These are phyloP conservation scores for Exocentrus adspersus DNA, from an alignment of 2,888 invertebrate species.

Conservation along the genomic window DNA sequence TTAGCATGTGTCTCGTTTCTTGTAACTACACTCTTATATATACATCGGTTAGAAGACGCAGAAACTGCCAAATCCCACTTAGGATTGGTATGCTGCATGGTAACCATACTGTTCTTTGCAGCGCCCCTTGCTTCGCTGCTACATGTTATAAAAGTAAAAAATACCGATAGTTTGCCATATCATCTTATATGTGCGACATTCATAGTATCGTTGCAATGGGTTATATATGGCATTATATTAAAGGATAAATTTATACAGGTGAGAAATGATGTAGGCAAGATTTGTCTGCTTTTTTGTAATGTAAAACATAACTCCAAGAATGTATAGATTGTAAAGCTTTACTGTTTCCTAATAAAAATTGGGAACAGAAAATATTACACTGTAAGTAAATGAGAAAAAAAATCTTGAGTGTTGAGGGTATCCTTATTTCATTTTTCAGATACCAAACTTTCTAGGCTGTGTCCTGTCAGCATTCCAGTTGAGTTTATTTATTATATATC, in stretches of 20 bases:
- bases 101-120: conserved; percentile 83
- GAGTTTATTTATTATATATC: conserved; percentile 80
- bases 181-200: conserved; percentile 87
- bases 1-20: conserved; percentile 66
- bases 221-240: conserved; percentile 81
- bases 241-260: conserved; percentile 85
- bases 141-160: conserved; percentile 82
- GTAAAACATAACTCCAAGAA: too few relatives aligned
- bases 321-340: too few relatives aligned
- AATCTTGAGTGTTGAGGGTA: too few relatives aligned
- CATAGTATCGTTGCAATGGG: conserved; percentile 85
- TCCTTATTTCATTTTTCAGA: conserved; percentile 64
- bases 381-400: too few relatives aligned
- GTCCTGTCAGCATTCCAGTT: conserved; percentile 79
- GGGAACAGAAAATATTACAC: background rate
- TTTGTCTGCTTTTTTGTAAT: too few relatives aligned
- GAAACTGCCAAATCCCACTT: conserved; percentile 68
- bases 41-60: conserved; percentile 67
- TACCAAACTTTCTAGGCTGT: conserved; percentile 83
- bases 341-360: background rate
- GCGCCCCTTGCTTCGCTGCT: conserved; percentile 83
- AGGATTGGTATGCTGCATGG: conserved; percentile 76
- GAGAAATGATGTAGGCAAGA: too few relatives aligned
- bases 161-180: conserved; percentile 87
- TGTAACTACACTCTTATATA: conserved; percentile 69